phyloP scores from a whole-genome alignment of 2,797 vertebrate species.

The Triplophysa yarkandensis region DNA sequence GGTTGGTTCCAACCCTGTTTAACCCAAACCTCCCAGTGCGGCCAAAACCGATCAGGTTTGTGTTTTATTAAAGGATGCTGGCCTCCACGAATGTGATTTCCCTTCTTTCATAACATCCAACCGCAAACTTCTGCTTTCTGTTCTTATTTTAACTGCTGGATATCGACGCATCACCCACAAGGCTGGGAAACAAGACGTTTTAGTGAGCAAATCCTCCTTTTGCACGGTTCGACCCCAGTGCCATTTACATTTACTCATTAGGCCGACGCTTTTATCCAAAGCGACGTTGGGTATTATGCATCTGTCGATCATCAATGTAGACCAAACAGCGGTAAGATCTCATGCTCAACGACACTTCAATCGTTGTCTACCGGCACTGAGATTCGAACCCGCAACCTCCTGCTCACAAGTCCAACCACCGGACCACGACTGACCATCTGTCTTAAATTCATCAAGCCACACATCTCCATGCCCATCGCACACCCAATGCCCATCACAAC shows the following conservation, averaged over 20 bases:
- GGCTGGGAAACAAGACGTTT: slow-evolving; percentile 19
- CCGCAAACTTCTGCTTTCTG: slow-evolving; percentile 26
- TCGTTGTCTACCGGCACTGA: no score
- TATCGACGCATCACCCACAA: slow-evolving; percentile 25
- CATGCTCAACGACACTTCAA: no score
- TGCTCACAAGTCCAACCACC: no score
- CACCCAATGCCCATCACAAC: slow-evolving; percentile 23
- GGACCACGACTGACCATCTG: no score
- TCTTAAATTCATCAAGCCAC: slow-evolving; percentile 41
- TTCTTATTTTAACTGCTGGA: slow-evolving; percentile 14
- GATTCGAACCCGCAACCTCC: no score
- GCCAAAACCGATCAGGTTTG: slow-evolving; percentile 6
- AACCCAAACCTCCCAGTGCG: slow-evolving; percentile 28
- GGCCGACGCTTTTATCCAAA: no score
- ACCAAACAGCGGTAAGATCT: no score
- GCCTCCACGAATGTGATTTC: slow-evolving; percentile 6
- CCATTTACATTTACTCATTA: no score
- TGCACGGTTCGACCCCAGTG: slow-evolving; percentile 30
- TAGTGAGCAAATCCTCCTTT: no score
- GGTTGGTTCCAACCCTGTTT: slow-evolving; percentile 45
- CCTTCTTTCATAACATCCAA: slow-evolving; percentile 11
- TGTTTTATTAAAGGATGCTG: slow-evolving; percentile 25
- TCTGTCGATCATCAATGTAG: no score
- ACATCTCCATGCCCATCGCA: slow-evolving; percentile 44
- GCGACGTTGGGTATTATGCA: no score